Evolutionary conservation across 2,797 vertebrate genomes (phyloP).

Genomic region (Tamandua tetradactyla): DNA sequence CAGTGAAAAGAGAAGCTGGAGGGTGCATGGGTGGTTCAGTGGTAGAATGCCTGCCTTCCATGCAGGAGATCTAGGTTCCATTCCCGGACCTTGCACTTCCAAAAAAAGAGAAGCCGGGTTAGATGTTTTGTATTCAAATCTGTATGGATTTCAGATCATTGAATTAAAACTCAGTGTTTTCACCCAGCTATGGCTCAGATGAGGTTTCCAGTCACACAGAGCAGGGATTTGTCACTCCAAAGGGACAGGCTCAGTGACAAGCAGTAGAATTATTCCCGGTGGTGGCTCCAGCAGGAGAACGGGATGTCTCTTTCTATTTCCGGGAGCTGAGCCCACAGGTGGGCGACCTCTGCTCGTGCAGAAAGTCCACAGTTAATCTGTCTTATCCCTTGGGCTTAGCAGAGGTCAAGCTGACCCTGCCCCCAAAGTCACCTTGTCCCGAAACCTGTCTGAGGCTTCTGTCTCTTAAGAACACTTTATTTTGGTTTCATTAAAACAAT

Average conservation of each 20-base stretch:
- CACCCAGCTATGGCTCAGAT: not conserved
- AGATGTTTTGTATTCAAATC: slow-evolving; percentile 55
- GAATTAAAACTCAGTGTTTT: not conserved
- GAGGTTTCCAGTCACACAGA: not conserved
- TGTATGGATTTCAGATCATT: slow-evolving; percentile 31
- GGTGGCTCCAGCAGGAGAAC: fast-evolving
- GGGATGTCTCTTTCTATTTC: not conserved
- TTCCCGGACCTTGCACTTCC: too few relatives aligned
- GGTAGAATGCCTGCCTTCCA: too few relatives aligned
- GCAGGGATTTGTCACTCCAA: fast-evolving
- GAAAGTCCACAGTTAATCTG: not conserved
- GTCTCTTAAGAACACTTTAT: slow-evolving; percentile 50
- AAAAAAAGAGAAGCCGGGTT: not conserved
- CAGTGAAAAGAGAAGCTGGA: too few relatives aligned
- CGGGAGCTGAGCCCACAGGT: not conserved
- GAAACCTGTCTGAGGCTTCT: not conserved
- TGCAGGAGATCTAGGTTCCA: too few relatives aligned
- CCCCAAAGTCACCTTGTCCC: not conserved
- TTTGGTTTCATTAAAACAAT: slow-evolving; percentile 68
- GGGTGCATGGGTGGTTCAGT: too few relatives aligned
- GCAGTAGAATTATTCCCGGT: not conserved
- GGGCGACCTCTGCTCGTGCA: not conserved
- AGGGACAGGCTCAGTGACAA: not conserved
- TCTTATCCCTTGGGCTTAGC: fast-evolving
- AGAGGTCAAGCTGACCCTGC: not conserved